Evolutionary conservation across 2,797 vertebrate species (phyloP), one percentile per base, ranked within the genome.

Genomic region (Sitta carolinensis): DNA sequence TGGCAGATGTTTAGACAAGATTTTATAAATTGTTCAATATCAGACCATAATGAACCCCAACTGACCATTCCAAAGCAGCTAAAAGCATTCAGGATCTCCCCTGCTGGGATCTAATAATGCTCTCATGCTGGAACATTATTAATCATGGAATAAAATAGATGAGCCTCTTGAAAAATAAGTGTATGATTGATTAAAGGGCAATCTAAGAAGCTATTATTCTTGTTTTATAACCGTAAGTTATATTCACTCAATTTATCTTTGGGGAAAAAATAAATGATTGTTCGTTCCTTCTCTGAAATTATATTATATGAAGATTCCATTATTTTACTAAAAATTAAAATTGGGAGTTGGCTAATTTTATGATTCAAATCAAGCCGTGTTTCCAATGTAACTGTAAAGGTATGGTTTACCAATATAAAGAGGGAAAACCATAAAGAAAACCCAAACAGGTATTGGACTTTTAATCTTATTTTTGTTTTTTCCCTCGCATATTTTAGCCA

Each of bases 1-100:
- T 98, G 98, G 98, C 99, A 99, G 99, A 99, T 99, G 99, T 99
- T 99, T 98, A 99, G 98, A 99, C 99, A 99, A 98, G 98, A 98
- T 99, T 99, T 99, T 99, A 99, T 99, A 99, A 99, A 99, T 99
- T 98, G 99, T 98, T 99, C 98, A 98, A 98, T 99, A 99, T 98
- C 97, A 98, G 97, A 97, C 98, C 97, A 97, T 99, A 99, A 99
- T 99, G 98, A 99, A 99, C 98, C 98, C 98, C 98, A 98, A 99
- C 98, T 98, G 98, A 98, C 98, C 99, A 98, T 98, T 98, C 98
- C 98, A 98, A 98, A 98, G 98, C 98, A 98, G 98, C 98, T 98
- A 97, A 99, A 98, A 98, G 98, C 98, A 98, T 98, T 97, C 94
- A 98, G 98, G 98, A 98, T 97, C 96, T 97, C 98, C 98, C 98